phyloP scores from a whole-genome alignment of 2,888 invertebrate species.

The Quadroppia sp. region DNA sequence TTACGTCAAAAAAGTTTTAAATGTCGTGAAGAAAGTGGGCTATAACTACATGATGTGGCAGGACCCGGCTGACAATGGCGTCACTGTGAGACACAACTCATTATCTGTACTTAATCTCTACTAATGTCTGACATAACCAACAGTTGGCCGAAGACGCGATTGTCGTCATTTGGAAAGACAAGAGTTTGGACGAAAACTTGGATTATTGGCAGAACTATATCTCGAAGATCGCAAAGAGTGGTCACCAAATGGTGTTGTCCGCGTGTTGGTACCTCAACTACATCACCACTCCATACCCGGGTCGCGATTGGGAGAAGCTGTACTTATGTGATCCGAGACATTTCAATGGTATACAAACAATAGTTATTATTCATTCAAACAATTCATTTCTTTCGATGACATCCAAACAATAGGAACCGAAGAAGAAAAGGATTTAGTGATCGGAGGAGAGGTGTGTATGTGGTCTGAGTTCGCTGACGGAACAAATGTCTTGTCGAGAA shows the following conservation, averaged over 20 bases:
- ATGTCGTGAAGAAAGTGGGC: constrained; percentile 47
- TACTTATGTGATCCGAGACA: constrained; percentile 53
- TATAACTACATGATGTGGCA: constrained; percentile 50
- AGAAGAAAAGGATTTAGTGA: constrained; percentile 51
- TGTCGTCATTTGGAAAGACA: constrained; percentile 50
- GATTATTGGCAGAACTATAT: constrained; percentile 41
- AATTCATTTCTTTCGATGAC: neutral
- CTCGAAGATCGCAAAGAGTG: constrained; percentile 22
- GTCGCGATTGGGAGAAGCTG: constrained; percentile 66
- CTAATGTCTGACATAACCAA: neutral
- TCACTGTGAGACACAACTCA: constrained; percentile 42
- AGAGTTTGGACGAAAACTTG: constrained; percentile 21
- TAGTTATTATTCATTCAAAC: too few species aligned
- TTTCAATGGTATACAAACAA: constrained; percentile 44
- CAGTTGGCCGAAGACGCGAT: constrained; percentile 47
- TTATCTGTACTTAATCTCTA: neutral
- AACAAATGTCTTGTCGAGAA: constrained; percentile 59
- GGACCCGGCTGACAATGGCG: constrained; percentile 50
- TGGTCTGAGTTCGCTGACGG: constrained; percentile 81
- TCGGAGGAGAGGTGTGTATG: constrained; percentile 87
- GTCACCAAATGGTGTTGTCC: constrained; percentile 65
- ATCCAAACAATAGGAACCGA: constrained; percentile 42
- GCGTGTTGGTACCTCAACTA: constrained; percentile 84
- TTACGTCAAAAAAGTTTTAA: constrained; percentile 47
- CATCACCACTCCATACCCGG: constrained; percentile 57